phyloP scores from a whole-genome alignment of 2,113 vertebrate genomes.

The Corythaixoides concolor region DNA sequence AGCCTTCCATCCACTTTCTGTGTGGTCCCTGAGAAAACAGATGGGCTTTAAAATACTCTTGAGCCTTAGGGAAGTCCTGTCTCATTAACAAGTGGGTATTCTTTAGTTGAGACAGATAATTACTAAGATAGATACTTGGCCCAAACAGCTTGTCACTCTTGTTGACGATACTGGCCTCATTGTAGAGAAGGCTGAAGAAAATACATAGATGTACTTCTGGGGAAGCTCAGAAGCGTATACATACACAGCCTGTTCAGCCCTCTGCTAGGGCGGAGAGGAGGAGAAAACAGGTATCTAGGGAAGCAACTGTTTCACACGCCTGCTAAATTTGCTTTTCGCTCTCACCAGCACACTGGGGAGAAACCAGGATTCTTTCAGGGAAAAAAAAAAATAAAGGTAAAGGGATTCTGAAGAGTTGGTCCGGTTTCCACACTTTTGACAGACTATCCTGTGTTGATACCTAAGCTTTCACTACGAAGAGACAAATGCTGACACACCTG shows the following conservation, averaged over 20 bases:
- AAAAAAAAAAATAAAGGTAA: not conserved
- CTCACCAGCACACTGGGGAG: rapidly evolving
- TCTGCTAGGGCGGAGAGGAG: not conserved
- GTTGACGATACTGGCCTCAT: not conserved
- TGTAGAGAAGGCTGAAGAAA: not conserved
- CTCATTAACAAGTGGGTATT: not conserved
- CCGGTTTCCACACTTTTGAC: not conserved
- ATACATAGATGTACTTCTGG: not conserved
- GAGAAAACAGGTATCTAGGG: not conserved
- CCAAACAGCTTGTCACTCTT: not conserved
- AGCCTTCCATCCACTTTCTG: not conserved
- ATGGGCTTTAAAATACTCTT: not conserved
- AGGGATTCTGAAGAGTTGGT: not conserved
- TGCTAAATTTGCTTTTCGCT: not conserved
- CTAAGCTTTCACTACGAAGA: not conserved
- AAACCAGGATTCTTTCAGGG: not conserved
- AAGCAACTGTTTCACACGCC: not conserved
- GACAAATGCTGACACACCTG: not conserved
- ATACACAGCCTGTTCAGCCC: not conserved
- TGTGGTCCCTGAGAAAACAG: not conserved
- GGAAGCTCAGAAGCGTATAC: not conserved
- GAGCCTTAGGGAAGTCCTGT: not conserved
- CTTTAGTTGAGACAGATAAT: not conserved
- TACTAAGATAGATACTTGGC: not conserved
- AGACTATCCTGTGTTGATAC: not conserved